These are phyloP conservation scores for Archocentrus centrarchus DNA, from an alignment of 2,113 vertebrate species.

Conservation along the genomic window DNA sequence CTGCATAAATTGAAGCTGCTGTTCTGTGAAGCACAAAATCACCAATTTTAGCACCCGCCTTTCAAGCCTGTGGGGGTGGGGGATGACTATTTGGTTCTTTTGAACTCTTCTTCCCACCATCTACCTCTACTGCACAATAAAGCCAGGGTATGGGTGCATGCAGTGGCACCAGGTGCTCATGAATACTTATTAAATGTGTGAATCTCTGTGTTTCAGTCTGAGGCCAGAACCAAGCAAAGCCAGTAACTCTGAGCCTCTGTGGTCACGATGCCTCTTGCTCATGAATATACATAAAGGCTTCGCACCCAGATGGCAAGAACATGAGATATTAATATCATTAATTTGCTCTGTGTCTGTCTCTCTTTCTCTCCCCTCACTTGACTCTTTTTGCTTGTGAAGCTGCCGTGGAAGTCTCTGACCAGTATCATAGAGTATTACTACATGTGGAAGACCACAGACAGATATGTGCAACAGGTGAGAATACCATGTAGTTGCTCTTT, in stretches of 20 bases:
- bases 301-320: conserved; percentile 64
- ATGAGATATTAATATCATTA: conserved; percentile 71
- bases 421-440: conserved; percentile 99
- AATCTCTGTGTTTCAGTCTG: conserved; percentile 37
- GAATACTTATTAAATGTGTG: conserved; percentile 65
- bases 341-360: conserved; percentile 52
- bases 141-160: conserved; percentile 19
- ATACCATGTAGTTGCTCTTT: not conserved
- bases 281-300: conserved; percentile 67
- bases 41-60: conserved; percentile 9
- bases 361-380: not conserved
- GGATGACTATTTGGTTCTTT: conserved; percentile 9
- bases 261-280: conserved; percentile 46
- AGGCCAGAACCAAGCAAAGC: conserved; percentile 36
- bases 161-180: conserved; percentile 59
- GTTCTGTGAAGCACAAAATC: conserved; percentile 13
- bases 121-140: conserved; percentile 22
- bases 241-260: conserved; percentile 43
- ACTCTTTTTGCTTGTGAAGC: conserved; percentile 79
- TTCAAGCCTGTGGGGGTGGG: not conserved
- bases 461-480: conserved; percentile 98
- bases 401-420: conserved; percentile 97
- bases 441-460: conserved; percentile 99
- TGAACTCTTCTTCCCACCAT: conserved; percentile 11
- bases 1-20: conserved; percentile 6